Evolutionary conservation across 2,797 vertebrate species (phyloP), one percentile per base, ranked within the genome.

Genomic region (Manis crassicaudata): DNA sequence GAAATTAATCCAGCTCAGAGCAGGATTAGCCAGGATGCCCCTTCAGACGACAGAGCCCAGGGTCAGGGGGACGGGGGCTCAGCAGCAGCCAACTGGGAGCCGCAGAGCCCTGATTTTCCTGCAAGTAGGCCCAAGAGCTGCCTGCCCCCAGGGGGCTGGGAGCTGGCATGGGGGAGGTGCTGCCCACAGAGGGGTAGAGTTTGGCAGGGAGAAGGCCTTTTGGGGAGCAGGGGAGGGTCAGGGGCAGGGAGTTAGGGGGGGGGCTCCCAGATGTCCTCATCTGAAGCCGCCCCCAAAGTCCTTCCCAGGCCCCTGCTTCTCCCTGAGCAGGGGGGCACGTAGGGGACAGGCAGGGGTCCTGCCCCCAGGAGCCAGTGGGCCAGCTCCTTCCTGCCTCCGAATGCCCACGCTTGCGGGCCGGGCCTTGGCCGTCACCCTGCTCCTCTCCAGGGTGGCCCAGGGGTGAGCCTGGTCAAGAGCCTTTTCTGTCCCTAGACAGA

Each of bases 1-100:
- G 97, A 97, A 97, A 92, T 97, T 98, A 98, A 98, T 98, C 98
- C 96, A 94, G 95, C 95, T 97, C 80, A 83, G 90, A 97, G 96
- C 35, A 81, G 97, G 97, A 98, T 98, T 97, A 98, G 95, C 90
- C 80, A 85, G 97, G 98, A 96, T 98, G 96, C 97, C 98, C 96
- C 97, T 95, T 97, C 91, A 95, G 97, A 97, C 89, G 93, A 81
- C 62, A 92, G 92, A 88, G 88, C 6, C 3, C 98, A 98, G 97
- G 98, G 98, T 98, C 97, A 86, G 62, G 94, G 96, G 96, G 80
- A 82, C 50, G 2, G 3, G 62, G 54, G 0, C 35, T 35, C 56
- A 13, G 11, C 32, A 37, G 18, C 0, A 12, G 76, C 52, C 82
- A 79, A 68, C 81, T 79, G 84, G 67, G 79, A 94, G 79, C 60